A percentile compares a stretch with the other conserved stretches of the same genome.
phyloP scores from a whole-genome alignment of 1,140 invertebrate genomes.

The Trinorchestia longiramus region DNA sequence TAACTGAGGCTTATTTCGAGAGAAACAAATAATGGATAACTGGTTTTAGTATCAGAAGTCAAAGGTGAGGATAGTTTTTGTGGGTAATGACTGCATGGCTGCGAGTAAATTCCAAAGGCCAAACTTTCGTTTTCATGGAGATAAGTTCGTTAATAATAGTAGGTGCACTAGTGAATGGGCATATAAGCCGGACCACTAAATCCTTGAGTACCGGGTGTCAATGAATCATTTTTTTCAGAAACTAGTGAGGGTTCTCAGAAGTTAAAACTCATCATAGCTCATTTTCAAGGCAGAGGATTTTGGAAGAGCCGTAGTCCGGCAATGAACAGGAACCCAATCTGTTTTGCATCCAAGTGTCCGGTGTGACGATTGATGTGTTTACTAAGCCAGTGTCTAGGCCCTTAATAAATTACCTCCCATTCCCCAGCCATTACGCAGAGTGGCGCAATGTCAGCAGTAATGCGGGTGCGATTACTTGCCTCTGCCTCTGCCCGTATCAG shows the following conservation, averaged over 20 bases:
- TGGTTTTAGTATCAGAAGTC: neutral
- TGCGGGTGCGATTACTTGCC: constrained; percentile 45
- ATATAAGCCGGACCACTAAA: neutral
- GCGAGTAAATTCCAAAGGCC: neutral
- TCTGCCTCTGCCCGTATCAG: constrained; percentile 45
- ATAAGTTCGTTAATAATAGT: too few relatives aligned
- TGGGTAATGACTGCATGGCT: neutral
- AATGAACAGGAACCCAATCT: constrained; percentile 31
- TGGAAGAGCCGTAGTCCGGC: neutral
- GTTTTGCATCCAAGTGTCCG: constrained; percentile 43
- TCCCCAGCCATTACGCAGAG: constrained; percentile 29
- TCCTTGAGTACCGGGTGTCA: neutral
- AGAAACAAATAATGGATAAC: neutral
- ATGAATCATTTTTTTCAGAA: neutral
- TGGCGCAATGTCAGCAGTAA: constrained; percentile 38
- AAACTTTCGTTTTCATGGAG: too few relatives aligned
- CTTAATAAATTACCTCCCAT: constrained; percentile 54
- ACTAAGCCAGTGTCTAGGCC: constrained; percentile 46
- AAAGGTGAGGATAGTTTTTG: neutral
- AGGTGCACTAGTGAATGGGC: neutral
- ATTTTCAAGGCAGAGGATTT: neutral
- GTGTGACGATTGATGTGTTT: constrained; percentile 43
- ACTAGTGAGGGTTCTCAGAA: neutral
- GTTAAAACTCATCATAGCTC: neutral
- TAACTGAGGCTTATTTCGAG: neutral